Conservation (phyloP, 2,888 invertebrate genomes). For the Periphyllus acericola region DNA sequence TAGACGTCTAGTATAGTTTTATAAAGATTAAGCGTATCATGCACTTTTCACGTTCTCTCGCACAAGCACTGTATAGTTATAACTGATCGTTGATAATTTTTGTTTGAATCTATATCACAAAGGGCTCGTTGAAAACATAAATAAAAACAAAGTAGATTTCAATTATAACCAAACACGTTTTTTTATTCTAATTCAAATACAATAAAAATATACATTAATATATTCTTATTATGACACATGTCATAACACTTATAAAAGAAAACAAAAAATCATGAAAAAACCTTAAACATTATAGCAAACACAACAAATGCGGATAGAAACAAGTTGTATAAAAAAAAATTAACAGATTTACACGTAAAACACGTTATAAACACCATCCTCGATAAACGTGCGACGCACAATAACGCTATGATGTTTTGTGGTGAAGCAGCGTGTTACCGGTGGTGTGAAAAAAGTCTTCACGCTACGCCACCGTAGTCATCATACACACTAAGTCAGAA, state of each 20-base stretch:
- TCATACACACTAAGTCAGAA: neutral
- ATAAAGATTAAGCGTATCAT: too few relatives aligned
- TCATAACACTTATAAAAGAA: slow-evolving; percentile 36
- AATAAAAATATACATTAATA: slow-evolving; percentile 46
- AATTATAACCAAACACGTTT: neutral
- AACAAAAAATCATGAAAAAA: slow-evolving; percentile 31
- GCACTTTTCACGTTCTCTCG: too few relatives aligned
- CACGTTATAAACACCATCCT: neutral
- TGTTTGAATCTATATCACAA: too few relatives aligned
- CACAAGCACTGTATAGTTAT: too few relatives aligned
- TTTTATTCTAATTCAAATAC: neutral
- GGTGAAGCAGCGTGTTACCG: neutral
- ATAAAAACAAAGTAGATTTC: neutral
- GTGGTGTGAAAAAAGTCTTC: neutral
- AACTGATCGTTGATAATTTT: too few relatives aligned
- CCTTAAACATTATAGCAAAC: slow-evolving; percentile 37
- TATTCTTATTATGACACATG: slow-evolving; percentile 28
- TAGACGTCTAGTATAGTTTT: too few relatives aligned
- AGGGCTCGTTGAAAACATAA: neutral
- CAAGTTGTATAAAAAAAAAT: slow-evolving; percentile 1
- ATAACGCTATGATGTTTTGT: neutral
- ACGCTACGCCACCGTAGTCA: neutral
- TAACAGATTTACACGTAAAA: neutral
- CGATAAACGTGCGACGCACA: neutral
- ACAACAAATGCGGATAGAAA: slow-evolving; percentile 37